Conservation (phyloP, 2,797 vertebrate genomes). For the Apogon hyalosoma region DNA sequence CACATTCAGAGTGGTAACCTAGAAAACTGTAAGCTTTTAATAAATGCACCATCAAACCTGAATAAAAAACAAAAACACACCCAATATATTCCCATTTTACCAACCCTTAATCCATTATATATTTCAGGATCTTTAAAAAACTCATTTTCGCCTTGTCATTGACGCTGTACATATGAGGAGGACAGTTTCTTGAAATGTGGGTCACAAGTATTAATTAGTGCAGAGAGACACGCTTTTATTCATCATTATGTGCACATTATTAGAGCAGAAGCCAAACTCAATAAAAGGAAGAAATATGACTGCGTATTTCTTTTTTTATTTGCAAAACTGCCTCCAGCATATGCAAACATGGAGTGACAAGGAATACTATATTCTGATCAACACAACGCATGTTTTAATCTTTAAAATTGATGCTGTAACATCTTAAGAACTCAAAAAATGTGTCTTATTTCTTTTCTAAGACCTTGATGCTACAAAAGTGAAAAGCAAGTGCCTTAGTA, state of each 20-base stretch:
- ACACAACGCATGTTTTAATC: background rate
- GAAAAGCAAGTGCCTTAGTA: conserved; percentile 32
- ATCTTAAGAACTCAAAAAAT: conserved; percentile 17
- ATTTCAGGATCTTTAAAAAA: background rate
- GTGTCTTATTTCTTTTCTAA: conserved; percentile 7
- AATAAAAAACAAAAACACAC: too few species aligned
- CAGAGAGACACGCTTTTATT: background rate
- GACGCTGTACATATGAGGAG: background rate
- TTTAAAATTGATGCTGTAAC: conserved; percentile 3
- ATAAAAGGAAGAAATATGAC: conserved; percentile 2
- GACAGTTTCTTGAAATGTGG: background rate
- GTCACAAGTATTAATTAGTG: conserved; percentile 20
- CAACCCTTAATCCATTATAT: too few species aligned
- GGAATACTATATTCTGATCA: conserved; percentile 9
- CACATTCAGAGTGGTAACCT: too few species aligned
- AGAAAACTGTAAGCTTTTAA: too few species aligned
- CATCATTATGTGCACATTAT: background rate
- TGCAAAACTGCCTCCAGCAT: background rate
- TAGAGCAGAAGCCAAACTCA: conserved; percentile 2
- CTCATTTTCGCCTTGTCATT: too few species aligned
- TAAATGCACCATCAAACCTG: too few species aligned
- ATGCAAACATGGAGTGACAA: background rate
- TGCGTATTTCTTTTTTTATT: background rate
- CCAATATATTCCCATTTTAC: too few species aligned
- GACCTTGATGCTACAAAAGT: conserved; percentile 24